phyloP scores from a whole-genome alignment of 2,113 vertebrate species.

The Cnemophilus loriae region DNA sequence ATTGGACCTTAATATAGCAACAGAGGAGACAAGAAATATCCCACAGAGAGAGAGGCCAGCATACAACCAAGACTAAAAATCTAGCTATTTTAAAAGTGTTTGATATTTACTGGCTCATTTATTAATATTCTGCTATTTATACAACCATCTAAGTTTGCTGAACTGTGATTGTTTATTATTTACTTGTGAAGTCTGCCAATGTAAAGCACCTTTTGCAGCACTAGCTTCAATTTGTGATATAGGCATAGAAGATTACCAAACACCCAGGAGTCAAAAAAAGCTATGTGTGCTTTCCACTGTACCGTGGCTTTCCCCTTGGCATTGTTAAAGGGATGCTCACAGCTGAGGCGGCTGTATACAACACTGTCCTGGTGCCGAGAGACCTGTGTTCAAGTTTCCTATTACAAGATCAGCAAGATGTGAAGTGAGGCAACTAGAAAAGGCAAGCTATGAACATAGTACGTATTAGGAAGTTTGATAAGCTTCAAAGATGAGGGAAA shows the following conservation, averaged over 20 bases:
- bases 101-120: not conserved
- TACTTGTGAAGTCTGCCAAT: not conserved
- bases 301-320: not conserved
- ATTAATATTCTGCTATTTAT: not conserved
- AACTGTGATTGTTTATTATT: not conserved
- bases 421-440: not conserved
- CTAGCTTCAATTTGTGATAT: not conserved
- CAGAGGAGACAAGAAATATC: not conserved
- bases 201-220: not conserved
- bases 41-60: not conserved
- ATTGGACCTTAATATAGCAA: not conserved
- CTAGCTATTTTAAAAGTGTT: not conserved
- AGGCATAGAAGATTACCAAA: not conserved
- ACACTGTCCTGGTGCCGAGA: not conserved
- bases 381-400: not conserved
- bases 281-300: not conserved
- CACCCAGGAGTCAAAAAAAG: not conserved
- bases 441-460: constrained; percentile 23
- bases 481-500: not conserved
- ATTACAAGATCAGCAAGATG: constrained; percentile 51
- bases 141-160: not conserved
- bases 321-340: not conserved
- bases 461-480: not conserved
- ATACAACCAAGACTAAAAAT: not conserved
- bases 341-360: not conserved